A percentile compares a stretch with the other conserved stretches of the same genome.
These are phyloP conservation scores for Lycopodina hypogea DNA, from an alignment of 37 sponge, comb jelly and placozoan species.

Conservation along the genomic window DNA sequence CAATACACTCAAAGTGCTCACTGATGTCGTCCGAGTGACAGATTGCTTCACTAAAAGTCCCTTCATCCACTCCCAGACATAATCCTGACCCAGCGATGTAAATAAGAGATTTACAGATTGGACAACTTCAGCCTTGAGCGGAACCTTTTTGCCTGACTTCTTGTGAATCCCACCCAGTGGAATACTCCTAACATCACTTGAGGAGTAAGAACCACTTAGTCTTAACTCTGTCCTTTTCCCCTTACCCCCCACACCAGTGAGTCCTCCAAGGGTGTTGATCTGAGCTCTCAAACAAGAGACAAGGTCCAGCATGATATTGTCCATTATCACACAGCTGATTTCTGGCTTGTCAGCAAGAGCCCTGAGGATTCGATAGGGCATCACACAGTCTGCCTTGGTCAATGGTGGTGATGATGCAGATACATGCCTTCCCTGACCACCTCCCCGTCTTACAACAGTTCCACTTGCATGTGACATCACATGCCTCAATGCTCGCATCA, in stretches of 20 bases:
- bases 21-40: background rate
- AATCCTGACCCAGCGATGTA: conserved; percentile 12
- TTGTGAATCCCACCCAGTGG: background rate
- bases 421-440: background rate
- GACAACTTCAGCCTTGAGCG: conserved; percentile 49
- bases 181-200: no score
- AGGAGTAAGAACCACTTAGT: background rate
- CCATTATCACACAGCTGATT: conserved; percentile 18
- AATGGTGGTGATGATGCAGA: background rate
- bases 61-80: conserved; percentile 54
- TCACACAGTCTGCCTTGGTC: conserved; percentile 20
- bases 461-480: conserved; percentile 4
- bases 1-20: background rate
- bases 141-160: conserved; percentile 22
- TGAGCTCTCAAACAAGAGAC: conserved; percentile 44
- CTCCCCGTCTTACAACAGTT: no score
- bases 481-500: conserved; percentile 15
- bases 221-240: no score
- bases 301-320: conserved; percentile 35
- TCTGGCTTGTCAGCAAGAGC: conserved; percentile 47
- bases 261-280: conserved; percentile 21
- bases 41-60: conserved; percentile 7
- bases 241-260: background rate
- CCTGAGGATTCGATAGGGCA: conserved; percentile 57
- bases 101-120: conserved; percentile 56